Base-by-base conservation (phyloP, 2,888 invertebrate genomes). In the Macrophya alboannulata region DNA sequence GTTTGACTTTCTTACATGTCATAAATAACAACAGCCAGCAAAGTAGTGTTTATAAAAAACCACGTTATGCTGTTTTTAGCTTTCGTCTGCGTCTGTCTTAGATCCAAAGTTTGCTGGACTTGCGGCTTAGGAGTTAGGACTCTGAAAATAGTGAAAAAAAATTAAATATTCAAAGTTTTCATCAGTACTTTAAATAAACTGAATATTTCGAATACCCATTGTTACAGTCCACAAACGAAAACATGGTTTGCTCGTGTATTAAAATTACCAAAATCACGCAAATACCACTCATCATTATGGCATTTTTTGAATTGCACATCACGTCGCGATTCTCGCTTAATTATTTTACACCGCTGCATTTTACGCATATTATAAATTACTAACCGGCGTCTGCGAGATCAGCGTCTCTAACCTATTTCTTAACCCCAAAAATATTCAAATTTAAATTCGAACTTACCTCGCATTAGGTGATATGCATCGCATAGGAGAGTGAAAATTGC, bases 31-130 rank as follows among this genome's bases (percentile, higher is more conserved):
- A 95, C 89, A 17, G 95, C 89, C 48, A 96, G 92, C 45, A 96
- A 89, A 12, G 93, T 90, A n/a, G 94, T 93, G 90, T 96, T 96
- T 21, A 96, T 90, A 15, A 94, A 89, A 77, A 95, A 95, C 95
- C 96, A 96, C 88, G 94, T 94, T n/a, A 95, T 90, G 37, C 95
- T 94, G 84, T 91, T 94, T 9, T 94, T 94, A 4, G 95, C 94
- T 90, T 94, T 95, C 86, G 92, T 94, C 85, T 95, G 94, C 0
- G 92, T 94, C 88, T 95, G 95, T 79, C 94, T 94, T 15, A 95
- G 88, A 85, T 95, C 94, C 45, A 96, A 93, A 40, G 95, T 95
- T 88, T 94, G 94, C 88, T 95, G 94, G 74, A 96, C 94, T 86
- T 95, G 92, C 72, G 94, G 94, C 15, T 95, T 93, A 4, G 93